A percentile compares a stretch with the other conserved stretches of the same genome.
phyloP scores from a whole-genome alignment of 2,888 invertebrate genomes.

The Ditylenchus weischeri region DNA sequence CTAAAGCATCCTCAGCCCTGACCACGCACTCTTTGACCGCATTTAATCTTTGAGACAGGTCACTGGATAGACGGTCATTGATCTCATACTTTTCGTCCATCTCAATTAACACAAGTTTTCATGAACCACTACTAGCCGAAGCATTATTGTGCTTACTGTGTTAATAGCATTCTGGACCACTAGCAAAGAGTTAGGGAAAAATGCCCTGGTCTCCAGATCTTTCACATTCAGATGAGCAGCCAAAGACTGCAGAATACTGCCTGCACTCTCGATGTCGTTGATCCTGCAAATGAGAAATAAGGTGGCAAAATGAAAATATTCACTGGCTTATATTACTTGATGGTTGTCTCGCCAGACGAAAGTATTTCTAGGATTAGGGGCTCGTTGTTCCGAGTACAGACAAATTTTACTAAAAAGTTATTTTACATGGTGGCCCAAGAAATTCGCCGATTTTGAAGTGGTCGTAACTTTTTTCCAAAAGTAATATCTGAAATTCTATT shows the following conservation, averaged over 20 bases:
- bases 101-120: conserved; percentile 29
- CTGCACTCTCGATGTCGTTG: conserved; percentile 48
- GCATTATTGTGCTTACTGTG: conserved; percentile 29
- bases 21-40: conserved; percentile 50
- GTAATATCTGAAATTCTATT: no score
- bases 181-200: conserved; percentile 41
- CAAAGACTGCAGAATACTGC: conserved; percentile 49
- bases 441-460: no score
- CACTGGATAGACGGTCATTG: conserved; percentile 46
- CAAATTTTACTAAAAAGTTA: conserved; percentile 17
- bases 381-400: conserved; percentile 24
- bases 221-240: conserved; percentile 37
- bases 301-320: no score
- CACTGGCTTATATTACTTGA: neutral
- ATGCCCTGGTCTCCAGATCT: conserved; percentile 37
- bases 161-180: conserved; percentile 41
- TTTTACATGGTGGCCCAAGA: neutral
- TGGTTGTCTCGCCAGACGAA: conserved; percentile 1
- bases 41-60: conserved; percentile 48
- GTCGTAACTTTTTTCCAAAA: no score
- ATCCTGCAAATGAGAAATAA: conserved; percentile 28
- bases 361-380: conserved; percentile 14
- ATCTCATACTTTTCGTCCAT: conserved; percentile 50
- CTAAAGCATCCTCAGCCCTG: conserved; percentile 51
- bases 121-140: neutral